A percentile compares a stretch with the other conserved stretches of the same genome.
These are phyloP conservation scores for Clanis bilineata DNA, from an alignment of 2,888 invertebrate genomes.

Conservation along the genomic window DNA sequence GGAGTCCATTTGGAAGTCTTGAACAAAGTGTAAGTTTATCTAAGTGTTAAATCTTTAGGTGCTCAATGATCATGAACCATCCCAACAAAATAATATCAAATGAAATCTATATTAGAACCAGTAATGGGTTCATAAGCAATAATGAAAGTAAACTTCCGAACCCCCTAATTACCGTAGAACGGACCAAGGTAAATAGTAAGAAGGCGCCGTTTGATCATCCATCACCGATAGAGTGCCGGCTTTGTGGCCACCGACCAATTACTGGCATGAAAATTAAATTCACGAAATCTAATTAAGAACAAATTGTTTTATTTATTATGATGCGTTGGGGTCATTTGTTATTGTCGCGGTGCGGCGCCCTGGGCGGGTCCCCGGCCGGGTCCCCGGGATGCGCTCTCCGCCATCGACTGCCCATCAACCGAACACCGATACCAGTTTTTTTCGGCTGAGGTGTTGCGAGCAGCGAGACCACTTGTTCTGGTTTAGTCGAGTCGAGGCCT, in stretches of 20 bases:
- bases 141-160: conserved; percentile 79
- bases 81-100: conserved; percentile 51
- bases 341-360: conserved; percentile 76
- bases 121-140: conserved; percentile 74
- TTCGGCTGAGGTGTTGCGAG: not conserved
- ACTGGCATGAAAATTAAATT: conserved; percentile 82
- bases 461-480: not conserved
- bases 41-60: conserved; percentile 11
- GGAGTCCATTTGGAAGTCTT: no score
- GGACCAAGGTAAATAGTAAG: conserved; percentile 74
- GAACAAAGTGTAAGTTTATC: not conserved
- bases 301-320: conserved; percentile 83
- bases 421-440: conserved; percentile 27
- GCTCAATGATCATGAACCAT: conserved; percentile 46
- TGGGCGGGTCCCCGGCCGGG: conserved; percentile 64
- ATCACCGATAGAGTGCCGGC: conserved; percentile 74
- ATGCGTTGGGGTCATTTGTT: conserved; percentile 81
- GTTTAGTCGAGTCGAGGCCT: not conserved
- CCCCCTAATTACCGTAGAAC: conserved; percentile 71
- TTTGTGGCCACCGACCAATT: conserved; percentile 82
- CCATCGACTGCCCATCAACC: conserved; percentile 25
- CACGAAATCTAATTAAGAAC: conserved; percentile 83
- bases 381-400: no score
- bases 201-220: conserved; percentile 78
- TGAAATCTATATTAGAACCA: conserved; percentile 75